phyloP scores from a whole-genome alignment of 1,140 invertebrate species.

The Ips nitidus region DNA sequence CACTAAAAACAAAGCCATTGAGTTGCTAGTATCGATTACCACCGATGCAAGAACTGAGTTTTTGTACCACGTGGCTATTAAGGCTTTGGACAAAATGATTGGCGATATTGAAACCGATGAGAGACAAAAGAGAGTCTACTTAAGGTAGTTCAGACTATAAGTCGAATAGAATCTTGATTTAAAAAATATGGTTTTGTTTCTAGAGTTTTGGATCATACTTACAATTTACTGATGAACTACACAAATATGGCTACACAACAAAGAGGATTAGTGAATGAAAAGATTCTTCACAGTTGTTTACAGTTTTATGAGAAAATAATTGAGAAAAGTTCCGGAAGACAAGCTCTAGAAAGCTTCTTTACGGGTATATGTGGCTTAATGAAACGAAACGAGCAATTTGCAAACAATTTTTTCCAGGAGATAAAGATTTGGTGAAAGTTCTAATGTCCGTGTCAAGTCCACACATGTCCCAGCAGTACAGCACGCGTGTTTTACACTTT shows the following conservation, averaged over 20 bases:
- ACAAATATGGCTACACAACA: conserved; percentile 27
- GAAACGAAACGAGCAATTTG: not conserved
- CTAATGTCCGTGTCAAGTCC: conserved; percentile 72
- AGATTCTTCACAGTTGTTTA: conserved; percentile 68
- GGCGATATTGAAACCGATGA: conserved; percentile 65
- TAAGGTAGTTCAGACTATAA: conserved; percentile 37
- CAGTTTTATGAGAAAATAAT: conserved; percentile 83
- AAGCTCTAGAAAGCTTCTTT: conserved; percentile 82
- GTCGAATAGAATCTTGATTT: not conserved
- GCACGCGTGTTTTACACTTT: conserved; percentile 76
- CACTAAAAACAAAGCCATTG: conserved; percentile 52
- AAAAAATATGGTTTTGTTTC: not conserved
- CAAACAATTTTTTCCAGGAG: conserved; percentile 31
- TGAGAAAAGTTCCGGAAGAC: conserved; percentile 75
- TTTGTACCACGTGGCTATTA: conserved; percentile 64
- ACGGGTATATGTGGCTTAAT: conserved; percentile 45
- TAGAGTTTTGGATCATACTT: conserved; percentile 67
- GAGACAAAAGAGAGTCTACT: conserved; percentile 64
- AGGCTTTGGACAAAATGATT: conserved; percentile 67
- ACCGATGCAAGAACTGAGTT: conserved; percentile 76
- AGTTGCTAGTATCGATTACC: conserved; percentile 70
- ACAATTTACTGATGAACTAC: conserved; percentile 67
- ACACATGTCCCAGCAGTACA: conserved; percentile 69
- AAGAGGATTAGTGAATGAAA: conserved; percentile 60
- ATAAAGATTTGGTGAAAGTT: conserved; percentile 67